A percentile compares a stretch with the other conserved stretches of the same genome.
Conservation (phyloP, 2,797 vertebrate genomes). For the Halcyon badia region DNA sequence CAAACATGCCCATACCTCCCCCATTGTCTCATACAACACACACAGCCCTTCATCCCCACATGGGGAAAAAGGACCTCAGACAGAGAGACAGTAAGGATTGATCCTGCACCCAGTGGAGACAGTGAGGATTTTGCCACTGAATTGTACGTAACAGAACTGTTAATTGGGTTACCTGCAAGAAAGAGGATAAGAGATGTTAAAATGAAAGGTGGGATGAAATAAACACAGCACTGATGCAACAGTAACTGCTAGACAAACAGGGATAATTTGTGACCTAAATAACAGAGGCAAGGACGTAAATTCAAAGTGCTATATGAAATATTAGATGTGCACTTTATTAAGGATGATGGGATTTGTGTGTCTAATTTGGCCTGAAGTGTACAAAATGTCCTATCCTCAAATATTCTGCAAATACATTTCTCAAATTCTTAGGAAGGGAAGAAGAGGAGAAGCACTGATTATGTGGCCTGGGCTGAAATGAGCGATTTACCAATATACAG, state of each 20-base stretch:
- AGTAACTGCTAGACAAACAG: neutral
- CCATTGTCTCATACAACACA: neutral
- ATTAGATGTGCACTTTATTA: neutral
- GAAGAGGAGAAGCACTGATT: neutral
- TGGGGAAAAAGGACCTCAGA: neutral
- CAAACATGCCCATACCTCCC: neutral
- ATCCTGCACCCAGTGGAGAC: neutral
- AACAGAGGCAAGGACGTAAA: neutral
- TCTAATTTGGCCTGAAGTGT: conserved; percentile 19
- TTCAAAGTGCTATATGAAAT: neutral
- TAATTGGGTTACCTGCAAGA: neutral
- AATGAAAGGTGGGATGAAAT: neutral
- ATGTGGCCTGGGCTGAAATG: neutral
- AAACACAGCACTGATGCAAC: neutral
- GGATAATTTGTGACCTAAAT: conserved; percentile 23
- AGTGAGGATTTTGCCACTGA: neutral
- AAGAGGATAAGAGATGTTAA: neutral
- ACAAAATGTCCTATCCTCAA: neutral
- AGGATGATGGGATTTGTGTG: neutral
- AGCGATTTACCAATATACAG: neutral
- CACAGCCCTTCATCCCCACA: neutral
- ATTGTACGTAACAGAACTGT: neutral
- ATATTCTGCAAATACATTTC: conserved; percentile 3
- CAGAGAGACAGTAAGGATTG: neutral
- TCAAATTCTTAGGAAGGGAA: neutral